Evolutionary conservation across 2,113 vertebrate species (phyloP), one percentile per base, ranked within the genome.

Genomic region (Elaphurus davidianus): DNA sequence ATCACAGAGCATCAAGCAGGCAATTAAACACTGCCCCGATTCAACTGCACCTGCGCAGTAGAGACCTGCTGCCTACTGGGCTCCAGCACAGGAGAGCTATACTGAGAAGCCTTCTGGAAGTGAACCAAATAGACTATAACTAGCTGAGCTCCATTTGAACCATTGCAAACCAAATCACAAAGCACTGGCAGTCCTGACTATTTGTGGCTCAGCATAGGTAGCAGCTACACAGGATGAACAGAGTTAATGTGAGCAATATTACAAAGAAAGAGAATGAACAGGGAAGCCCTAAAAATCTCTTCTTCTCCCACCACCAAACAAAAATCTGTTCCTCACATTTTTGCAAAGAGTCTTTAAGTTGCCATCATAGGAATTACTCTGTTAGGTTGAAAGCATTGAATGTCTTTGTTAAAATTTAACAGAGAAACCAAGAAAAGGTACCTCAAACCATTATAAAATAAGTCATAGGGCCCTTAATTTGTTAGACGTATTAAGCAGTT

Each of bases 301-400:
- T 50, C 12, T 96, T n/a, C 55, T 60, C 19, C 12, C 3, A 62
- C 1, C 15, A 16, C n/a, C 28, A 59, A 79, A 21, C 55, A 30
- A 96, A 78, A 96, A 45, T 78, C 27, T 93, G 6, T 86, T 9
- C 43, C 33, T 83, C 47, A 86, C 12, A 83, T 14, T 91, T 9
- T 16, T 94, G 14, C 21, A 45, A 85, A 81, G 59, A 71, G 17
- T 88, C n/a, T 96, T 95, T 89, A 97, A 78, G 93, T 87, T 64
- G 16, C n/a, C 25, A 96, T 55, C 9, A 64, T 28, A 84, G 2
- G 13, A 94, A 90, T 93, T 93, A 43, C 11, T 91, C 16, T 52
- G 74, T 94, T 92, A 79, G 23, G 7, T 82, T 89, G 87, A 94
- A 96, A 14, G 15, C 67, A 95, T 15, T 67, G 0, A 89, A 60